Percentiles rank a stretch among this genome's conserved stretches.
phyloP scores from a whole-genome alignment of 2,797 vertebrate genomes.

The Poecilia wingei region DNA sequence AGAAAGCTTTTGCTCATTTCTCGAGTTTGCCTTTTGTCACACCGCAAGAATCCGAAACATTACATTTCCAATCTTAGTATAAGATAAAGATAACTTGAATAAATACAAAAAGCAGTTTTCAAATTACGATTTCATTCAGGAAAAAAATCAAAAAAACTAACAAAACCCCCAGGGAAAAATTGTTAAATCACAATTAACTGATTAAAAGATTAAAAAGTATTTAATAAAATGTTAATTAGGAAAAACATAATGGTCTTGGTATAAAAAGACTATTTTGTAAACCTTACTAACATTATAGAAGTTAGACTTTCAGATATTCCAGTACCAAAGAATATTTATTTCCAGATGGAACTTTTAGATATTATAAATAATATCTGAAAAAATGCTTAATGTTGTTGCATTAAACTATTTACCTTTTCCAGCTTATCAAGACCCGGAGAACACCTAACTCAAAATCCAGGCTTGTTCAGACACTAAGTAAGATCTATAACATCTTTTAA shows the following conservation, averaged over 20 bases:
- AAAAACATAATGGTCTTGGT: not conserved
- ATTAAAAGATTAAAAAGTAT: no score
- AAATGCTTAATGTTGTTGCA: not conserved
- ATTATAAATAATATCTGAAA: not conserved
- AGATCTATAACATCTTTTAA: not conserved
- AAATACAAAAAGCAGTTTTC: slow-evolving; percentile 1
- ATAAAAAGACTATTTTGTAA: not conserved
- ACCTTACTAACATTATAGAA: not conserved
- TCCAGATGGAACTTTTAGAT: not conserved
- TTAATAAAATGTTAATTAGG: not conserved
- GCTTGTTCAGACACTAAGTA: not conserved
- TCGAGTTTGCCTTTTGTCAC: not conserved
- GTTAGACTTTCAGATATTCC: not conserved
- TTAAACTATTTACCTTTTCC: not conserved
- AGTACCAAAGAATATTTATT: not conserved
- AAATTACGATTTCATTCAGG: not conserved
- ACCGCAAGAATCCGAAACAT: not conserved
- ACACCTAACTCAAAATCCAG: not conserved
- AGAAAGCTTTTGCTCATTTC: not conserved
- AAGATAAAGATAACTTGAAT: not conserved
- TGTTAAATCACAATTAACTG: not conserved
- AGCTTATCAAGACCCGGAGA: not conserved
- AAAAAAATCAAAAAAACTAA: not conserved
- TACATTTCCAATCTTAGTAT: not conserved
- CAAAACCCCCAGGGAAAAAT: not conserved